Base-by-base conservation (phyloP, 2,888 invertebrate species). In the Agonopterix alstromeriana region DNA sequence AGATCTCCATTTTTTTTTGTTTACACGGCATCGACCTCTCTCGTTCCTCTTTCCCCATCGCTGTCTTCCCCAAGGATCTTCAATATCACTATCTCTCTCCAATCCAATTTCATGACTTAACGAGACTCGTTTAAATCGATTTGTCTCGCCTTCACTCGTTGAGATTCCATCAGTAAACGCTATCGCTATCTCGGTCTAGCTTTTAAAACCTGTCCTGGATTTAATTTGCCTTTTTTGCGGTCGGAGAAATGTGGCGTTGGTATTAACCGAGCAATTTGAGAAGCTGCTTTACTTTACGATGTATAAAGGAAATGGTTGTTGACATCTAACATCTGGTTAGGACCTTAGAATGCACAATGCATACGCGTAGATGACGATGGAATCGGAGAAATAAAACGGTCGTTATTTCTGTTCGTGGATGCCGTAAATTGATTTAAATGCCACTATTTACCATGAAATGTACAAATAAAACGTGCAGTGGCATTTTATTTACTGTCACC, bases 11-110 rank as follows among this genome's bases (percentile, higher is more conserved):
- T 65, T 72, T 72, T 73, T 68, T 57, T 52, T 69, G 67, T 77
- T 76, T 73, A 71, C 72, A 71, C 66, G 82, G 69, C 82, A 84
- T 79, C 77, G 80, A 82, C 81, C 82, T 82, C 67, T 68, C 65
- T 58, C 60, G 66, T 60, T 65, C 66, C 58, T 54, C 49, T 58
- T 58, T 48, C 38, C n/a, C 9, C 70, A 70, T 63, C 52, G 45
- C 45, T 67, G 65, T 63, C 76, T 69, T 64, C 67, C 71, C 72
- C 62, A 46, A 50, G 65, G 65, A 64, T 64, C 55, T 55, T 51
- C 46, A 47, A 60, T 77, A 67, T 54, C 54, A 61, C 66, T 56
- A 60, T 83, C 83, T 71, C 75, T 58, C 58, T 64, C 54, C 61
- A 67, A 70, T 66, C 67, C 63, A 70, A 76, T 77, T 78, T 74